phyloP scores from a whole-genome alignment of 2,797 vertebrate species.

The Rhabdomys pumilio region DNA sequence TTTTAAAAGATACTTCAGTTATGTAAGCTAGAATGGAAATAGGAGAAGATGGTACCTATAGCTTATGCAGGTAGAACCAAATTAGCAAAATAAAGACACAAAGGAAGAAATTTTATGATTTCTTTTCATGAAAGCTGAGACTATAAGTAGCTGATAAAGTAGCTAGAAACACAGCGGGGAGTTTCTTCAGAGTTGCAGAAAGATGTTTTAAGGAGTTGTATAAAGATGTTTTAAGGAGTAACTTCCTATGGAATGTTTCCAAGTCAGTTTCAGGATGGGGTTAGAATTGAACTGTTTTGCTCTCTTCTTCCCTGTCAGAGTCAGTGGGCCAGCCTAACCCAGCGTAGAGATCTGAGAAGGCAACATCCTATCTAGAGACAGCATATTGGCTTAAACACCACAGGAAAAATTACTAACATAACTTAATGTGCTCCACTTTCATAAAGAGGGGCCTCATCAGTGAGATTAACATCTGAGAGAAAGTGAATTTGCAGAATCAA shows the following conservation, averaged over 20 bases:
- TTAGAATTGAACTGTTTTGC: neutral
- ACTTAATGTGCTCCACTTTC: neutral
- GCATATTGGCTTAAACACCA: neutral
- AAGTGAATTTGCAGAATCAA: too few species aligned
- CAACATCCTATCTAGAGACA: neutral
- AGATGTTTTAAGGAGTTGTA: neutral
- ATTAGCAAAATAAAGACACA: neutral
- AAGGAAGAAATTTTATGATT: neutral
- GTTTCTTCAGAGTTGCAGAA: neutral
- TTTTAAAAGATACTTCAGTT: neutral
- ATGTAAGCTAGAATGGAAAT: neutral
- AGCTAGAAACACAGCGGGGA: neutral
- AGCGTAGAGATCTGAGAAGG: neutral
- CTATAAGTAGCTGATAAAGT: neutral
- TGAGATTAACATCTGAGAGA: neutral
- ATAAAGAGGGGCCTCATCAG: neutral
- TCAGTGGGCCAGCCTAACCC: neutral
- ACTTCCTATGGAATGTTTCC: neutral
- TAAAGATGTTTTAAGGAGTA: neutral
- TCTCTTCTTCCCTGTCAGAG: neutral
- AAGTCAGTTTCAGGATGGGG: neutral
- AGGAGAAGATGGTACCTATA: neutral
- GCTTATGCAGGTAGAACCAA: neutral
- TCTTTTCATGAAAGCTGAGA: neutral
- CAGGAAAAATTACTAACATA: neutral